Percentiles rank a stretch among this genome's conserved stretches.
Conservation (phyloP, 2,113 vertebrate species). For the Dolichotis patagonum region DNA sequence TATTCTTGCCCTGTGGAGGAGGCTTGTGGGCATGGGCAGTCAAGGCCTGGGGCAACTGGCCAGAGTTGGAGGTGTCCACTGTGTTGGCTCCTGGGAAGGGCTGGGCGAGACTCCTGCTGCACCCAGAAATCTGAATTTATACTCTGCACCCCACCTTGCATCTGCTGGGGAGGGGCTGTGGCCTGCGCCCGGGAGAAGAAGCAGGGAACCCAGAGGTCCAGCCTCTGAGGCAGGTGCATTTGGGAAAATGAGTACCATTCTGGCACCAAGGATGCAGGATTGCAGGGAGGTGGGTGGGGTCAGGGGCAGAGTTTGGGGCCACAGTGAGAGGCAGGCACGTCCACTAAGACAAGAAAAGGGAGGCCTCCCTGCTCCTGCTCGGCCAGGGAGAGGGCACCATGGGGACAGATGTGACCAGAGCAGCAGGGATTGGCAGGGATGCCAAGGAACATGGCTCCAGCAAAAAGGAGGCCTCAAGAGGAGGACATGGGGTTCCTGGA, state of each 20-base stretch:
- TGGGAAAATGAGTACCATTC: neutral
- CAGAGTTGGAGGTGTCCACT: neutral
- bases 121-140: neutral
- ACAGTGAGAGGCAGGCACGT: neutral
- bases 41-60: neutral
- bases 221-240: neutral
- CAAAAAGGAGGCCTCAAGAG: neutral
- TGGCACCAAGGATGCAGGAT: accelerated
- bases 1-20: neutral
- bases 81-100: neutral
- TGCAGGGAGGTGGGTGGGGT: neutral
- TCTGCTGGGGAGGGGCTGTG: neutral
- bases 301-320: neutral
- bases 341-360: neutral
- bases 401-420: neutral
- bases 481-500: accelerated
- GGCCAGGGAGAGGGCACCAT: neutral
- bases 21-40: neutral
- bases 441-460: neutral
- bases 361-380: neutral
- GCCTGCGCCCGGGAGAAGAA: neutral
- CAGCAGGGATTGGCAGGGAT: neutral
- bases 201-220: neutral
- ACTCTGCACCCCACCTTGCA: neutral
- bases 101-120: neutral